Evolutionary conservation across 1,140 invertebrate genomes (phyloP).

Genomic region (Orussus abietinus): DNA sequence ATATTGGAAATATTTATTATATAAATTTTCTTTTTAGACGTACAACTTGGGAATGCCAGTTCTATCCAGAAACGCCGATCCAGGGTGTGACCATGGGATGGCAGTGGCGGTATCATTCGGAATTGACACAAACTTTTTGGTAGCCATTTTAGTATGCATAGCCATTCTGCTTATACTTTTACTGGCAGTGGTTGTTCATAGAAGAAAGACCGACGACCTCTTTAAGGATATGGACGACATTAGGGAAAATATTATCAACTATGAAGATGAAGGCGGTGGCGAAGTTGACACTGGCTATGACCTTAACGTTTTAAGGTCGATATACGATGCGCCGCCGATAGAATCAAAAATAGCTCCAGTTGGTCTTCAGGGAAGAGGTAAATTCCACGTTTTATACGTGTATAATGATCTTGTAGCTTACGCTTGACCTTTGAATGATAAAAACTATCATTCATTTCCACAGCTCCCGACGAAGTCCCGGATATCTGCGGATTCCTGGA

Average conservation of each 20-base stretch:
- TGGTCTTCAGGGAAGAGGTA: conserved; percentile 46
- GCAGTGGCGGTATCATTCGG: conserved; percentile 73
- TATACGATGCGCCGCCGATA: conserved; percentile 60
- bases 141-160: conserved; percentile 79
- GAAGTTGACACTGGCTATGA: conserved; percentile 94
- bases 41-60: conserved; percentile 75
- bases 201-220: conserved; percentile 77
- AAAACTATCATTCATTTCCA: too few relatives aligned
- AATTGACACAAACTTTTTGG: conserved; percentile 77
- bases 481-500: conserved; percentile 90
- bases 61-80: conserved; percentile 62
- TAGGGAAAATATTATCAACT: conserved; percentile 94
- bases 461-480: conserved; percentile 61
- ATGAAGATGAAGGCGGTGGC: conserved; percentile 95
- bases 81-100: conserved; percentile 65
- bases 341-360: conserved; percentile 46
- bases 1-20: conserved; percentile 5
- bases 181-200: conserved; percentile 81
- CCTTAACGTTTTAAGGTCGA: conserved; percentile 77
- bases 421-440: too few relatives aligned
- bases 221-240: conserved; percentile 95
- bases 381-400: conserved; percentile 12
- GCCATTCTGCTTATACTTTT: conserved; percentile 75
- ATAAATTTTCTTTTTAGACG: conserved; percentile 51
- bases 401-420: background rate